Evolutionary conservation across 2,888 invertebrate species (phyloP).

Genomic region (Petrolisthes cinctipes): DNA sequence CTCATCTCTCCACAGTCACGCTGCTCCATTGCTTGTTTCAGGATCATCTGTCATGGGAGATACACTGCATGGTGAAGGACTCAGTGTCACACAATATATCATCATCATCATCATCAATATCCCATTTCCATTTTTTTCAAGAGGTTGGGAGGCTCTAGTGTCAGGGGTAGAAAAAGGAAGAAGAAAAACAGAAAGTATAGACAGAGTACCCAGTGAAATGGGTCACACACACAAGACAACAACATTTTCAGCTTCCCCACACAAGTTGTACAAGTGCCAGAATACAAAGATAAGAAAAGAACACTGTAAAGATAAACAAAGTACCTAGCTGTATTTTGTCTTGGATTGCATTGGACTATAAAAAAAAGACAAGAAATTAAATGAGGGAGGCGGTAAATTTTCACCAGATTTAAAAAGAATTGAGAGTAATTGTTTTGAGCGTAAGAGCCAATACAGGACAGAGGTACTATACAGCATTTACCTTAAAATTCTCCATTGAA

Average conservation of each 20-base stretch:
- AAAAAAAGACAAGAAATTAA: too few relatives aligned
- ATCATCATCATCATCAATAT: background rate
- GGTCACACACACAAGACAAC: background rate
- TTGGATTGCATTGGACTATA: too few relatives aligned
- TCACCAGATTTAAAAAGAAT: too few relatives aligned
- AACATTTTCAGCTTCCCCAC: too few relatives aligned
- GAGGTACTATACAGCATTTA: background rate
- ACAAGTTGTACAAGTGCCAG: too few relatives aligned
- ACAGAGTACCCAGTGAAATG: background rate
- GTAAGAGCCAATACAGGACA: too few relatives aligned
- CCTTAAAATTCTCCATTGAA: constrained; percentile 43
- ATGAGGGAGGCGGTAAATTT: background rate
- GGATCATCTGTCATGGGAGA: constrained; percentile 34
- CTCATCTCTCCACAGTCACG: constrained; percentile 57
- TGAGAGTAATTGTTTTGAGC: too few relatives aligned
- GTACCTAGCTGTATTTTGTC: too few relatives aligned
- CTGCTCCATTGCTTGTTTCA: constrained; percentile 59
- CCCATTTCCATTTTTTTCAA: background rate
- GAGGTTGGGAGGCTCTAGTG: background rate
- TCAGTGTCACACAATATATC: too few relatives aligned
- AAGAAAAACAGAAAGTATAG: background rate
- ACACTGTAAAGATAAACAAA: too few relatives aligned
- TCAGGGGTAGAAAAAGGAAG: background rate
- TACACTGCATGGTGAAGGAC: too few relatives aligned
- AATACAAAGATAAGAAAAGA: too few relatives aligned